Evolutionary conservation across 2,113 vertebrate species (phyloP).

Genomic region (Ageneiosus marmoratus): DNA sequence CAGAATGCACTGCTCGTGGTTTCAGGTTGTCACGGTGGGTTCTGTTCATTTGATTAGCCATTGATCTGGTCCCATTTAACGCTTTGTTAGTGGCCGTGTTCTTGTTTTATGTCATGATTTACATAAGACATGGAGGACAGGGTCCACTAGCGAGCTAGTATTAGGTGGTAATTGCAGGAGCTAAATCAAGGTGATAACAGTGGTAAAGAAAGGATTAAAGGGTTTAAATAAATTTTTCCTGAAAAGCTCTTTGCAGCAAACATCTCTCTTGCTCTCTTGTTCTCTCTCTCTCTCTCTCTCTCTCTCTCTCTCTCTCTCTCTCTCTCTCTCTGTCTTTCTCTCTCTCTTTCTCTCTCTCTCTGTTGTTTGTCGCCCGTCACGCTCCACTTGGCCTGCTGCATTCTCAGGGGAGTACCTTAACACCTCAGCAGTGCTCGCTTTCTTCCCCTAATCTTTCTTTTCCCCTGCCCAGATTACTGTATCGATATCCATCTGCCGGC

Average conservation of each 20-base stretch:
- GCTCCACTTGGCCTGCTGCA: conserved; percentile 55
- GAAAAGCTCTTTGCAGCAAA: conserved; percentile 34
- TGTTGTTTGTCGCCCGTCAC: conserved; percentile 50
- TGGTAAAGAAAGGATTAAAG: conserved; percentile 51
- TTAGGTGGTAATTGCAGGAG: conserved; percentile 49
- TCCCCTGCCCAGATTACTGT: conserved; percentile 52
- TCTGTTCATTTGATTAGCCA: conserved; percentile 27
- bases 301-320: not conserved
- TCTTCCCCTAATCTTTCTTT: conserved; percentile 53
- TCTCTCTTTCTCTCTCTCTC: conserved; percentile 22
- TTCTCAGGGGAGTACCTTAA: conserved; percentile 56
- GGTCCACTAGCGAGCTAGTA: conserved; percentile 31
- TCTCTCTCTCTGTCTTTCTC: not conserved
- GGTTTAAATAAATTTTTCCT: conserved; percentile 48
- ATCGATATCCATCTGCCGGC: conserved; percentile 51
- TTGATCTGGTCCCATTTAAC: conserved; percentile 45
- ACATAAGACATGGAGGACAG: conserved; percentile 31
- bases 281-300: conserved; percentile 19
- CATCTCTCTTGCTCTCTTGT: conserved; percentile 11
- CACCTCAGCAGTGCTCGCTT: conserved; percentile 55
- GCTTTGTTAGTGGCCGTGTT: conserved; percentile 47
- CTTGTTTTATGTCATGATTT: conserved; percentile 40
- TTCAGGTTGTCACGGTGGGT: conserved; percentile 15
- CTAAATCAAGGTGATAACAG: not conserved
- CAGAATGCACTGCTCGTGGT: not conserved